phyloP scores from a whole-genome alignment of 1,140 invertebrate genomes.

The Heterodera carotae region DNA sequence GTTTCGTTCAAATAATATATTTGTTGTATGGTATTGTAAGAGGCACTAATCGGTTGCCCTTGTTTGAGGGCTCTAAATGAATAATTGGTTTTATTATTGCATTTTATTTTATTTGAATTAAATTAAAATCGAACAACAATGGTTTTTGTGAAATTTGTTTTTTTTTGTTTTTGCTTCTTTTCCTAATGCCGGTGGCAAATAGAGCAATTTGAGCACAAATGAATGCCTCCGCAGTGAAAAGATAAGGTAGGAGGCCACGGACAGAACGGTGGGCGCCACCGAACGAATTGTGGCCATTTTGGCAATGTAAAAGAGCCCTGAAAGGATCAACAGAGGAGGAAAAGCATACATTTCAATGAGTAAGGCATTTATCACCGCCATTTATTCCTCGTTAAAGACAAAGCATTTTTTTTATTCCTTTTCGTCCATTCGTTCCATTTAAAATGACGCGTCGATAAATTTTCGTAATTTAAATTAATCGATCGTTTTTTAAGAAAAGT shows the following conservation, averaged over 20 bases:
- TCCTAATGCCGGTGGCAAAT: conserved; percentile 5
- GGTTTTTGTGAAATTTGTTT: not conserved
- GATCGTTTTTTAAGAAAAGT: not conserved
- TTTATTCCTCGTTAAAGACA: not conserved
- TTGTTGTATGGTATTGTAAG: too few relatives aligned
- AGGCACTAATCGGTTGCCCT: too few relatives aligned
- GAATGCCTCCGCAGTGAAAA: not conserved
- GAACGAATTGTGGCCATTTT: conserved; percentile 4
- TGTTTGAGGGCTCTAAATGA: too few relatives aligned
- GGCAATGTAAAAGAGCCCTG: not conserved
- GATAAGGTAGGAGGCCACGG: not conserved
- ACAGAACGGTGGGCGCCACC: not conserved
- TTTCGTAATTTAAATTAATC: not conserved
- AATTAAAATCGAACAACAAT: not conserved
- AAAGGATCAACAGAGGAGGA: not conserved
- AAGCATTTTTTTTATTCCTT: conserved; percentile 4
- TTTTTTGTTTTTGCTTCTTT: not conserved
- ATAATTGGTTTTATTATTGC: too few relatives aligned
- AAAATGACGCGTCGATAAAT: not conserved
- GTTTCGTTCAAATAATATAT: too few relatives aligned
- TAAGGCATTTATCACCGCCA: not conserved
- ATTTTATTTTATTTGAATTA: too few relatives aligned
- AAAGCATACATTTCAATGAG: not conserved
- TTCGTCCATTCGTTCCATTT: conserved; percentile 12
- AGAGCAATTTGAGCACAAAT: not conserved